Conservation (phyloP, 2,888 invertebrate species). For the Branchipolynoe longqiensis region DNA sequence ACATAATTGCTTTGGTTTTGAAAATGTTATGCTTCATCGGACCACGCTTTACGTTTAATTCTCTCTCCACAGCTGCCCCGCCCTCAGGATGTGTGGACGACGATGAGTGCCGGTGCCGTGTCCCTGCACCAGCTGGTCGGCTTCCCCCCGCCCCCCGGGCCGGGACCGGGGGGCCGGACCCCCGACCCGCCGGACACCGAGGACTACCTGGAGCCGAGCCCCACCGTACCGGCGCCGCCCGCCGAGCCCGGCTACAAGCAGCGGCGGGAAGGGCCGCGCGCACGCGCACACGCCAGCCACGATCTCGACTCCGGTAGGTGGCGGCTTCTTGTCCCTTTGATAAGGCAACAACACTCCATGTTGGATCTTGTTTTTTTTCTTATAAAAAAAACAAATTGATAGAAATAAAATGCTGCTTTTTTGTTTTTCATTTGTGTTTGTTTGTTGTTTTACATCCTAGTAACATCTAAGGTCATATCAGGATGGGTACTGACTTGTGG, state of each 20-base stretch:
- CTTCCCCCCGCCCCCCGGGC: background rate
- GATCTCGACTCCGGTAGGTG: constrained; percentile 18
- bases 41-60: no score
- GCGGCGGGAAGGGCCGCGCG: background rate
- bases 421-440: no score
- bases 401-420: no score
- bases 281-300: background rate
- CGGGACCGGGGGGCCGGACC: background rate
- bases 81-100: constrained; percentile 36
- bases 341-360: no score
- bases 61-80: constrained; percentile 31
- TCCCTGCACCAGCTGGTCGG: constrained; percentile 21
- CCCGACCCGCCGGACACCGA: background rate
- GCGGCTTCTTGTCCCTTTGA: no score
- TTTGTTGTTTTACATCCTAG: no score
- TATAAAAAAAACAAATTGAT: no score
- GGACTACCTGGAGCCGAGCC: constrained; percentile 34
- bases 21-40: no score
- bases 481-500: no score
- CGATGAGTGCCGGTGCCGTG: constrained; percentile 14
- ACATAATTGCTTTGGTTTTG: no score
- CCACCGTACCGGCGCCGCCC: constrained; percentile 13
- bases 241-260: constrained; percentile 11
- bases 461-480: no score
- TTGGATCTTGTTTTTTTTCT: no score